Evolutionary conservation across 1,140 invertebrate genomes (phyloP), one percentile per base, ranked within the genome.

Genomic region (Neotoxoptera formosana): DNA sequence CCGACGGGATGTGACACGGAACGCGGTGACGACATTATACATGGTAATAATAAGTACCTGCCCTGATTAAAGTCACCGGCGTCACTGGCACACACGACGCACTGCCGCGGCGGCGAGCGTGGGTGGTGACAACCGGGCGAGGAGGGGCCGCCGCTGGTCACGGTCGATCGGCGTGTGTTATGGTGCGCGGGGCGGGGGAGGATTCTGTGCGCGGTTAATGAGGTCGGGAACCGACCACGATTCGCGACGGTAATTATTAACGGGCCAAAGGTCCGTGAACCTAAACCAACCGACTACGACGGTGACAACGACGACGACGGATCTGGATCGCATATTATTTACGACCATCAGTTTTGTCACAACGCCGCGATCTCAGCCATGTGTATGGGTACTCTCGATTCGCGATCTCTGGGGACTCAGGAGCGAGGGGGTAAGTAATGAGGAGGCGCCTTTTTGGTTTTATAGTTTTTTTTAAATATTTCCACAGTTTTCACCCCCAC

Each of bases 211-310:
- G 67, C 90, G 91, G 91, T 93, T 93, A 93, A 93, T 84, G 91
- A 93, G 81, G 91, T 41, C 91, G 76, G 91, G 81, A 93, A 93
- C 76, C 91, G 76, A 93, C 48, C 48, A 86, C 91, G 91, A 93
- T 93, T 93, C 91, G 91, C 67, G 91, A 84, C 91, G 81, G 91
- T 93, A 86, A 93, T 93, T 93, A 86, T 93, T 83, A 86, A 93
- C 91, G 91, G 91, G 91, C 81, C 91, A 93, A 93, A 93, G 91
- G 91, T 93, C 91, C 81, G 91, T 93, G 91, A 93, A 93, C 91
- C 76, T 90, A 45, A 67, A 90, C 89, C 88, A 53, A 3, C 53
- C 91, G 41, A 51, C 76, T 48, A 81, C 60, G 60, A 30, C 67
- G 41, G 41, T 47, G 90, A 86, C 91, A 21, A 81, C 60, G 60